These are phyloP conservation scores for Cryptophagus acutangulus DNA, from an alignment of 2,888 invertebrate genomes.

Conservation along the genomic window DNA sequence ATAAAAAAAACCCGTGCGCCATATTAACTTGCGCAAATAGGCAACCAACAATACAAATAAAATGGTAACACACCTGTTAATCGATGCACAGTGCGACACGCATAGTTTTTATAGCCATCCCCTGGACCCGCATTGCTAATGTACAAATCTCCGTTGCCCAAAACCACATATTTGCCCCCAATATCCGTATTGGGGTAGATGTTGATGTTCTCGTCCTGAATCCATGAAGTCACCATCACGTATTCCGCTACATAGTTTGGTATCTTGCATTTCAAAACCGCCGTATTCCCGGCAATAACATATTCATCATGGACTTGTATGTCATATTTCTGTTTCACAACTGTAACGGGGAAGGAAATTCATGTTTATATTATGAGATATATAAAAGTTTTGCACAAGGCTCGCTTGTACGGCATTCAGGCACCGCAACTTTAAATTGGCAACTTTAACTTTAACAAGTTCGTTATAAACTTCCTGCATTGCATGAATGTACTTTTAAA, in stretches of 20 bases:
- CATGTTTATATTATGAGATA: constrained; percentile 1
- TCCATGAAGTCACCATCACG: constrained; percentile 85
- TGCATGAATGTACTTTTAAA: no score
- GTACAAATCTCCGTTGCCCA: constrained; percentile 79
- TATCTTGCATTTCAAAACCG: constrained; percentile 83
- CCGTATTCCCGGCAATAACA: constrained; percentile 87
- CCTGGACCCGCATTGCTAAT: constrained; percentile 72
- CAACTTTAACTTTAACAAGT: constrained; percentile 25
- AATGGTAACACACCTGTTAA: constrained; percentile 55
- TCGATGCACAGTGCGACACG: constrained; percentile 76
- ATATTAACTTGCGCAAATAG: no score
- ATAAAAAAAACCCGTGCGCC: no score
- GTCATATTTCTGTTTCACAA: constrained; percentile 79
- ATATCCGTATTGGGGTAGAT: constrained; percentile 73
- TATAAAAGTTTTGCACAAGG: no score
- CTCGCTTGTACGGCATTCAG: no score
- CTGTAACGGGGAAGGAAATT: constrained; percentile 54
- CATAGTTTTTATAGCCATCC: constrained; percentile 75
- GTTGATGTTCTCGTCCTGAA: constrained; percentile 74
- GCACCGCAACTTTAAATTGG: constrained; percentile 24
- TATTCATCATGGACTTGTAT: constrained; percentile 88
- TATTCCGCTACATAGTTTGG: constrained; percentile 84
- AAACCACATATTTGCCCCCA: constrained; percentile 69
- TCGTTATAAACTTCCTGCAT: constrained; percentile 23
- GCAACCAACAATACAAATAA: no score